phyloP scores from a whole-genome alignment of 2,888 invertebrate genomes.

The Ornithoptera priamus region DNA sequence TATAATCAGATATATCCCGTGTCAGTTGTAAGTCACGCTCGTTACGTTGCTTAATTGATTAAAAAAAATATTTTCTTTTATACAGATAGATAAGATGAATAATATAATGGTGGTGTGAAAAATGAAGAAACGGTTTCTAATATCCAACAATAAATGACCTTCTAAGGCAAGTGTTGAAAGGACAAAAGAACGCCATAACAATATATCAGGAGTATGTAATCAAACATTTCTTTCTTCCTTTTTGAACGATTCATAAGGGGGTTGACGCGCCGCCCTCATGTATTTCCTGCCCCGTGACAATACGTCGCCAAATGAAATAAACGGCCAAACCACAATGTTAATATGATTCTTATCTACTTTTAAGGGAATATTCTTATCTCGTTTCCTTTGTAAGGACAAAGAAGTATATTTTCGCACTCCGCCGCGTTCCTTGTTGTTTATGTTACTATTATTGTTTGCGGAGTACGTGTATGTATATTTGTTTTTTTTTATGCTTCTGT shows the following conservation, averaged over 20 bases:
- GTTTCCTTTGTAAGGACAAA: conserved; percentile 33
- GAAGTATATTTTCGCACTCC: conserved; percentile 40
- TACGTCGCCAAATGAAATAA: conserved; percentile 38
- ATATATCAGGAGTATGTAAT: conserved; percentile 12
- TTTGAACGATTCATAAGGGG: conserved; percentile 34
- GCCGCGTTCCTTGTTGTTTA: conserved; percentile 44
- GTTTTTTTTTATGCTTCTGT: conserved; percentile 32
- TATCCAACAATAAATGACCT: neutral
- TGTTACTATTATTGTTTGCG: conserved; percentile 39
- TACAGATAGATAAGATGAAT: too few relatives aligned
- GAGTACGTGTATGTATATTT: conserved; percentile 38
- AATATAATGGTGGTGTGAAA: too few relatives aligned
- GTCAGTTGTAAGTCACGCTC: too few relatives aligned
- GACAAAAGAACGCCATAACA: conserved; percentile 13
- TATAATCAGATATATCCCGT: too few relatives aligned
- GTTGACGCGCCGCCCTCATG: conserved; percentile 32
- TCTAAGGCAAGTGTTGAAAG: conserved; percentile 30
- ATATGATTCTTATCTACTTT: conserved; percentile 43
- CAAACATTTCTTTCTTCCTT: conserved; percentile 17
- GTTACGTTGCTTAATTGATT: too few relatives aligned
- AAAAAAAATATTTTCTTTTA: too few relatives aligned
- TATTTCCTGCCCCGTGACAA: conserved; percentile 34
- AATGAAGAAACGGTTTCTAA: too few relatives aligned
- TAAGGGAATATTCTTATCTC: conserved; percentile 26
- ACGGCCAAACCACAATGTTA: conserved; percentile 42